These are phyloP conservation scores for Synanthedon andrenaeformis DNA, from an alignment of 2,888 invertebrate species.

Conservation along the genomic window DNA sequence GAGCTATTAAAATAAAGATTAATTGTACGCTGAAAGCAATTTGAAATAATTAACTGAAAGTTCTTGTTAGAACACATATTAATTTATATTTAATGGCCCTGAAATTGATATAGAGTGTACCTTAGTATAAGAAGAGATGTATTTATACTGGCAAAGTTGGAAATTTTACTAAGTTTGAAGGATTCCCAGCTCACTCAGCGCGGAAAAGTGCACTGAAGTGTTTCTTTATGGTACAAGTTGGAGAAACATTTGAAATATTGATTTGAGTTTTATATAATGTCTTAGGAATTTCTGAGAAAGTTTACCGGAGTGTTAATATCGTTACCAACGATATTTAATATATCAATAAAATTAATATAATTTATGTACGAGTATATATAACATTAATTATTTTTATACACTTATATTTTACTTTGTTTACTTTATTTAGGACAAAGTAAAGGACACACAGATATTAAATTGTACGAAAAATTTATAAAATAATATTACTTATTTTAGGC, in stretches of 20 bases:
- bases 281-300: background rate
- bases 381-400: too few species aligned
- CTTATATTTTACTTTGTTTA: too few species aligned
- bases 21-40: background rate
- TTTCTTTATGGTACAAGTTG: slow-evolving; percentile 55
- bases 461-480: too few species aligned
- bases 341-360: too few species aligned
- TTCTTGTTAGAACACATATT: slow-evolving; percentile 13
- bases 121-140: slow-evolving; percentile 28
- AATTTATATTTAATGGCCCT: slow-evolving; percentile 47
- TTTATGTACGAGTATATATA: too few species aligned
- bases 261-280: slow-evolving; percentile 31
- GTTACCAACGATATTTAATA: too few species aligned
- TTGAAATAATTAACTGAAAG: background rate
- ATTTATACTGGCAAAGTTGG: slow-evolving; percentile 49
- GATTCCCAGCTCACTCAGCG: slow-evolving; percentile 38
- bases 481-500: too few species aligned
- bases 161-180: slow-evolving; percentile 28
- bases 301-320: too few species aligned
- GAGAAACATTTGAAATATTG: slow-evolving; percentile 49
- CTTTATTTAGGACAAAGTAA: too few species aligned
- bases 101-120: slow-evolving; percentile 49
- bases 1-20: background rate
- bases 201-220: slow-evolving; percentile 50
- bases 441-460: too few species aligned